These are phyloP conservation scores for Cirrhinus mrigala DNA, from an alignment of 2,797 vertebrate genomes.

Conservation along the genomic window DNA sequence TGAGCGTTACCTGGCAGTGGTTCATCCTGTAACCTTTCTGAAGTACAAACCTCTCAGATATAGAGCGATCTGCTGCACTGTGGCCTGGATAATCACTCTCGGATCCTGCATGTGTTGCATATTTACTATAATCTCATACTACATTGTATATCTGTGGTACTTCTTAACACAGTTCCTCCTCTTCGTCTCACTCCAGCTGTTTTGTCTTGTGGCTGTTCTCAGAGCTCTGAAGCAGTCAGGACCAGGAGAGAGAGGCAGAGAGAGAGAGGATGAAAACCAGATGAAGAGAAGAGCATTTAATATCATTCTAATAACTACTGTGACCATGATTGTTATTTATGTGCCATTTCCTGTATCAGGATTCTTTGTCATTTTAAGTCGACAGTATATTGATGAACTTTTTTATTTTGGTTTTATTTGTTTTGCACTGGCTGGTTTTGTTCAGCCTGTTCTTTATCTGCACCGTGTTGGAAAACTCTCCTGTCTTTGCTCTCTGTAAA, in stretches of 20 bases:
- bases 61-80: not conserved
- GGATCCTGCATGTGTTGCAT: not conserved
- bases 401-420: not conserved
- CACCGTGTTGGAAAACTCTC: not conserved
- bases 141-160: not conserved
- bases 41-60: conserved; percentile 30
- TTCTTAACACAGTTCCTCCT: not conserved
- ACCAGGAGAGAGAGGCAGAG: conserved; percentile 27
- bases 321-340: conserved; percentile 59
- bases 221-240: conserved; percentile 21
- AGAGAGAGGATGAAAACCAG: conserved; percentile 58
- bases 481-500: no score
- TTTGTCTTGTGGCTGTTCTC: not conserved
- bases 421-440: not conserved
- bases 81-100: not conserved
- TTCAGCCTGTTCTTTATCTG: conserved; percentile 19
- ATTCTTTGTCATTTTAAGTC: not conserved
- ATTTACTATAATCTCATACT: fast-evolving
- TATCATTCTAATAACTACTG: conserved; percentile 59
- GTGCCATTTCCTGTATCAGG: not conserved
- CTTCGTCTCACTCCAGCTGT: not conserved
- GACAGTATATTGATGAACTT: not conserved
- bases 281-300: conserved; percentile 66
- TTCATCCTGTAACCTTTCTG: conserved; percentile 37
- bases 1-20: conserved; percentile 26